A percentile compares a stretch with the other conserved stretches of the same genome.
phyloP scores from a whole-genome alignment of 1,140 invertebrate genomes.

The Drosophila baimaii region DNA sequence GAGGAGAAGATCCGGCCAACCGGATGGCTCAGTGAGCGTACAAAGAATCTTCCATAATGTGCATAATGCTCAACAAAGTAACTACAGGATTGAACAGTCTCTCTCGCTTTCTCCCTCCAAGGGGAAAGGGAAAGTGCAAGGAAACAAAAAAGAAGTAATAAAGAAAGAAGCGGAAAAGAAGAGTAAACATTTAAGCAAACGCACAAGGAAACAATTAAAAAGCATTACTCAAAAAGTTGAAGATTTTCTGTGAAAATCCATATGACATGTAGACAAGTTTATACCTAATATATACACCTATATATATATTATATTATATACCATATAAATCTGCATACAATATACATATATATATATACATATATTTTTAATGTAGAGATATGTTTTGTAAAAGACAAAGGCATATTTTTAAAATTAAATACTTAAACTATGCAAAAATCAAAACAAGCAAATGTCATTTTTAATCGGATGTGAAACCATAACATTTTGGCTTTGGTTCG shows the following conservation, averaged over 20 bases:
- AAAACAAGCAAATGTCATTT: constrained; percentile 25
- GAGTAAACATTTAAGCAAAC: constrained; percentile 43
- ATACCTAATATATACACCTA: constrained; percentile 73
- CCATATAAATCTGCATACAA: constrained; percentile 69
- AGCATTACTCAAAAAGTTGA: constrained; percentile 80
- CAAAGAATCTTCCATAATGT: constrained; percentile 68
- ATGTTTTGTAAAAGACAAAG: constrained; percentile 81
- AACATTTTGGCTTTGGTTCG: too few species aligned
- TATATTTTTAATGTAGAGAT: constrained; percentile 83
- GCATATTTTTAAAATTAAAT: constrained; percentile 81
- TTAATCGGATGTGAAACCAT: too few species aligned
- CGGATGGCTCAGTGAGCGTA: constrained; percentile 45
- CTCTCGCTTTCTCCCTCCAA: constrained; percentile 1
- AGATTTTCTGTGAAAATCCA: constrained; percentile 84
- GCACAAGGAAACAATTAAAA: constrained; percentile 72
- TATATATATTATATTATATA: constrained; percentile 70
- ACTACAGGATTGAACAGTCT: constrained; percentile 45
- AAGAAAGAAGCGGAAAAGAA: constrained; percentile 22
- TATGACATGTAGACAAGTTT: constrained; percentile 76
- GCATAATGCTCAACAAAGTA: constrained; percentile 73
- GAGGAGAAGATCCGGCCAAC: constrained; percentile 34
- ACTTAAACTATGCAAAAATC: constrained; percentile 54
- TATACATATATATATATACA: constrained; percentile 62
- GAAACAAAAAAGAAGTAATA: constrained; percentile 18
- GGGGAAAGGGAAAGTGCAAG: constrained; percentile 50